These are phyloP conservation scores for Ianthella basta DNA, from an alignment of 37 sponge, comb jelly and placozoan species.

Conservation along the genomic window DNA sequence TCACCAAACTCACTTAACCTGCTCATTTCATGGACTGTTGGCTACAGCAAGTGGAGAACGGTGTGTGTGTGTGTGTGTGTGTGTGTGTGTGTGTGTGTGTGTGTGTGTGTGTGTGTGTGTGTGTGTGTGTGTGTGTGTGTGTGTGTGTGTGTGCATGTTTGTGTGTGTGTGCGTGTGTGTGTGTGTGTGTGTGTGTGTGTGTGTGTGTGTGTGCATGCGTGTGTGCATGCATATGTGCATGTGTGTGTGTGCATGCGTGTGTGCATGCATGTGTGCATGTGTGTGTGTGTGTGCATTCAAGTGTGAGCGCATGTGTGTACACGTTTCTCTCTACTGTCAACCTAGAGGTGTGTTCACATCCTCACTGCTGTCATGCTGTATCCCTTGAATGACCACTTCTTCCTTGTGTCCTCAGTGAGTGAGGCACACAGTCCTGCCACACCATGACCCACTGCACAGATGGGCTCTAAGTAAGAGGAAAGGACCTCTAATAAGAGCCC, in stretches of 20 bases:
- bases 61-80: too few species aligned
- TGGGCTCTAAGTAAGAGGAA: constrained; percentile 72
- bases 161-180: constrained; percentile 16
- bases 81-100: too few species aligned
- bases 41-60: constrained; percentile 49
- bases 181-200: constrained; percentile 6
- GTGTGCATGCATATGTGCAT: constrained; percentile 25
- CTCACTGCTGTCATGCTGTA: constrained; percentile 5
- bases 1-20: constrained; percentile 56
- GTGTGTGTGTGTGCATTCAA: too few species aligned
- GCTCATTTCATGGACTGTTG: constrained; percentile 53
- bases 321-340: neutral
- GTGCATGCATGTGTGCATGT: neutral
- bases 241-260: constrained; percentile 21
- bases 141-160: too few species aligned
- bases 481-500: too few species aligned
- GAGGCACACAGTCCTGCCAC: constrained; percentile 72
- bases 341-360: neutral
- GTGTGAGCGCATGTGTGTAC: constrained; percentile 11
- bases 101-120: too few species aligned
- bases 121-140: too few species aligned
- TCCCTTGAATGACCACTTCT: constrained; percentile 3
- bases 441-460: constrained; percentile 89
- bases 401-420: neutral
- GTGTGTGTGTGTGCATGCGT: neutral